Evolutionary conservation across 1,140 invertebrate genomes (phyloP).

Genomic region (Dufourea novaeangliae): DNA sequence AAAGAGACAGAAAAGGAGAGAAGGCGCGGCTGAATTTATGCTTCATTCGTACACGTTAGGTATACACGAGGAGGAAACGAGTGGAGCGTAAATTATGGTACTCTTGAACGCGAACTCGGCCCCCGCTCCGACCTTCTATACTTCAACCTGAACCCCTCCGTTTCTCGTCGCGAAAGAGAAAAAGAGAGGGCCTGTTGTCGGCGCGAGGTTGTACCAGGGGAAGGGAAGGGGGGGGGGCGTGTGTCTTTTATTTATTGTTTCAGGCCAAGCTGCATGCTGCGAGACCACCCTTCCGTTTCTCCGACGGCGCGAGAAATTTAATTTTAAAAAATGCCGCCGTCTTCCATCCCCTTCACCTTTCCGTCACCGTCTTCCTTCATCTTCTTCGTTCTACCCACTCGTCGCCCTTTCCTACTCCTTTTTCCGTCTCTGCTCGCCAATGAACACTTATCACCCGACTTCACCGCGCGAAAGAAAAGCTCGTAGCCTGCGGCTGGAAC

Average conservation of each 20-base stretch:
- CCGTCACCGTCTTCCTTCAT: conserved; percentile 1
- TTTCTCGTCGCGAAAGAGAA: conserved; percentile 11
- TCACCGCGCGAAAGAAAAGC: not conserved
- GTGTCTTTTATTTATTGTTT: conserved; percentile 70
- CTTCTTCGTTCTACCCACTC: not conserved
- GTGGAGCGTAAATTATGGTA: conserved; percentile 73
- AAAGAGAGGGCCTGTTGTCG: conserved; percentile 14
- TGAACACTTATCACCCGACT: conserved; percentile 10
- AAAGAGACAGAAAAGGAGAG: not conserved
- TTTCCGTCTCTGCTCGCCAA: not conserved
- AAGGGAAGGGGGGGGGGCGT: not conserved
- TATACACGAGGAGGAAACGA: conserved; percentile 69
- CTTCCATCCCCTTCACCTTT: not conserved
- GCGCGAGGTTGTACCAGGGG: not conserved
- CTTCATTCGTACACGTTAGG: conserved; percentile 75
- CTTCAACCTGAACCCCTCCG: conserved; percentile 8
- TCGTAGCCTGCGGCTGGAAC: not conserved
- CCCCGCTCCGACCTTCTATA: conserved; percentile 16
- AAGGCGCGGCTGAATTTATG: conserved; percentile 69
- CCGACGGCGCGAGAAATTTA: conserved; percentile 54
- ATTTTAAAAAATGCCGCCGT: conserved; percentile 56
- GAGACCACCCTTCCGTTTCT: conserved; percentile 48
- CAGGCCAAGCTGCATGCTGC: conserved; percentile 5
- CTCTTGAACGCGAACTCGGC: conserved; percentile 62
- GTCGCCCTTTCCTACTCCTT: not conserved